Base-by-base conservation (phyloP, 2,888 invertebrate genomes). In the Anaspis maculata region DNA sequence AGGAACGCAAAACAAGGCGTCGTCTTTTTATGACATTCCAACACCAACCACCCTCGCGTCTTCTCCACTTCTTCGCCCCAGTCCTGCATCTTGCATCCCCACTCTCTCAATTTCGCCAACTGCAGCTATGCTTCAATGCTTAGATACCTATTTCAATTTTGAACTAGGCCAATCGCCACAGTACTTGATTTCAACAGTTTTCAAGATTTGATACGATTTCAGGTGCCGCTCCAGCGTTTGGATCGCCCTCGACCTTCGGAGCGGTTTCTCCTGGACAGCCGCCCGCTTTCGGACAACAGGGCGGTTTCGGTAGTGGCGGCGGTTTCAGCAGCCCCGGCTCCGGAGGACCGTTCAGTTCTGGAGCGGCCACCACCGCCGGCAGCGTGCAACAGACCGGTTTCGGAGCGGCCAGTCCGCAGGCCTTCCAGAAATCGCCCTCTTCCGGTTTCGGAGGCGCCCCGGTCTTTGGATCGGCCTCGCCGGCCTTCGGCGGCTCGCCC, bases 401-500 rank as follows among this genome's bases (percentile, higher is more conserved):
- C 49, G 67, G 68, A 3, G 41, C n/a, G n/a, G n/a, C 49, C 9
- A n/a, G 15, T 15, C 3, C 4, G 4, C 12, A 31, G 7, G 30
- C 15, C 27, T 60, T 61, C 31, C 59, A 57, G 37, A 58, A 58
- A 38, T 45, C 54, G 2, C 12, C 12, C 12, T 7, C 6, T n/a
- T 37, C 58, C 11, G 57, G 52, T 7, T 65, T 65, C 48, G 64
- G 63, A 2, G 41, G 37, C 3, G 32, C 51, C 2, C 47, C 52
- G 5, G 49, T 54, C 12, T 68, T 68, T 49, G 68, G 66, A 16
- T 31, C 48, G 1, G 35, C 49, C 22, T 36, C 56, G 5, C 54
- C 66, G 9, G 52, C 60, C 2, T 72, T 72, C 58, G 71, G 70
- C 5, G 57, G 59, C 7, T 44, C 67, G 10, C 63, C 70, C 6